These are phyloP conservation scores for Ptilorrhoa leucosticta DNA, from an alignment of 2,113 vertebrate species.

Conservation along the genomic window DNA sequence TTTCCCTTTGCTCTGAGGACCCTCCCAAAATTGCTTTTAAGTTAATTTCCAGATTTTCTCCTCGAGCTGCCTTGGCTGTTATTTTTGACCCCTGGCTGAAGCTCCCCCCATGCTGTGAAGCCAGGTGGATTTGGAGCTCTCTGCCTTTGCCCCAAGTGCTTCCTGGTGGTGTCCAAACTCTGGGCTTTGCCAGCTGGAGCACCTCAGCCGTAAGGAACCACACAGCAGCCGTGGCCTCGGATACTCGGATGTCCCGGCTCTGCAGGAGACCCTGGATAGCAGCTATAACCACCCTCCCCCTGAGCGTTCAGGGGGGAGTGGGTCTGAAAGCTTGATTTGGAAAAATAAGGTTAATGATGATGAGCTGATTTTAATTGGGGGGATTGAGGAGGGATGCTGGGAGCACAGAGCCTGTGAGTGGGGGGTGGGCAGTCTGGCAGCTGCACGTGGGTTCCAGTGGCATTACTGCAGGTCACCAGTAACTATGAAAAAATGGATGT, in stretches of 20 bases:
- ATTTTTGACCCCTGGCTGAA: background rate
- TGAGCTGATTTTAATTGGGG: background rate
- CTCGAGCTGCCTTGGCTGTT: background rate
- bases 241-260: background rate
- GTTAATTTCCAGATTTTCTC: background rate
- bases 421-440: background rate
- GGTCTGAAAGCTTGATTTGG: background rate
- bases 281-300: background rate
- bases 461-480: background rate
- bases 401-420: background rate
- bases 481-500: background rate
- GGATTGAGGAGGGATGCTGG: background rate
- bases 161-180: background rate
- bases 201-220: background rate
- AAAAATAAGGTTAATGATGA: background rate
- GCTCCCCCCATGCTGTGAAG: background rate
- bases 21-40: background rate
- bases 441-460: rapidly evolving
- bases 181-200: background rate
- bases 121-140: background rate
- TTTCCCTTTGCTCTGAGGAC: background rate
- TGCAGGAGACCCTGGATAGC: background rate
- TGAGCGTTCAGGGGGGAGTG: background rate
- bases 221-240: rapidly evolving
- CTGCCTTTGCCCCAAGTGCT: background rate